Evolutionary conservation across 2,888 invertebrate genomes (phyloP).

Genomic region (Meganola albula): DNA sequence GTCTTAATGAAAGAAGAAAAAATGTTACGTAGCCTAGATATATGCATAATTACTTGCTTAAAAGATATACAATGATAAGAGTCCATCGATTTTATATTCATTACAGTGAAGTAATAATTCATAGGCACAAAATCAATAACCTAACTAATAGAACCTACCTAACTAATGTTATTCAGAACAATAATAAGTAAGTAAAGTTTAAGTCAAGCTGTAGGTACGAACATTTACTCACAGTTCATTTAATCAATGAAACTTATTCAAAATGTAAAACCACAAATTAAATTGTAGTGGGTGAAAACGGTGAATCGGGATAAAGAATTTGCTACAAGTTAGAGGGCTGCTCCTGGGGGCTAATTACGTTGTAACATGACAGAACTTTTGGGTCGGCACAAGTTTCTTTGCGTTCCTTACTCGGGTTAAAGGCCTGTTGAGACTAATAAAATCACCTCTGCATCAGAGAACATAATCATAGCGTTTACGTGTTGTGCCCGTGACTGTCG

Average conservation of each 20-base stretch:
- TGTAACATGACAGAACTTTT: constrained; percentile 72
- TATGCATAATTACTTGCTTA: no score
- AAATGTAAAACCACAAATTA: constrained; percentile 45
- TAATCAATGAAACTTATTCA: background rate
- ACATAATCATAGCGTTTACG: constrained; percentile 31
- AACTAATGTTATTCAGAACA: no score
- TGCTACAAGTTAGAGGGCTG: constrained; percentile 54
- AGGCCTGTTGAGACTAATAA: constrained; percentile 57
- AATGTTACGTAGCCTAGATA: no score
- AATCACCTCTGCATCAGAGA: constrained; percentile 56
- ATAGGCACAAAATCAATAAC: no score
- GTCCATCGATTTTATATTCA: no score
- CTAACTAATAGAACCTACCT: no score
- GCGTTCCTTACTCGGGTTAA: constrained; percentile 54
- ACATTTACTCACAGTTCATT: no score
- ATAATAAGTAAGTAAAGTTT: no score
- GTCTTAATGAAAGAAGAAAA: no score
- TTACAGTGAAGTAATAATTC: no score
- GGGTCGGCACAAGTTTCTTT: constrained; percentile 66
- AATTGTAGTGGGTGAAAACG: constrained; percentile 58
- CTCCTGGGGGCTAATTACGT: constrained; percentile 70
- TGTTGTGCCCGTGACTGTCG: constrained; percentile 15
- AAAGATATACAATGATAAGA: no score
- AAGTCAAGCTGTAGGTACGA: no score
- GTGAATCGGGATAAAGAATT: constrained; percentile 66